Evolutionary conservation across 2,797 vertebrate genomes (phyloP).

Genomic region (Anguilla marmorata): DNA sequence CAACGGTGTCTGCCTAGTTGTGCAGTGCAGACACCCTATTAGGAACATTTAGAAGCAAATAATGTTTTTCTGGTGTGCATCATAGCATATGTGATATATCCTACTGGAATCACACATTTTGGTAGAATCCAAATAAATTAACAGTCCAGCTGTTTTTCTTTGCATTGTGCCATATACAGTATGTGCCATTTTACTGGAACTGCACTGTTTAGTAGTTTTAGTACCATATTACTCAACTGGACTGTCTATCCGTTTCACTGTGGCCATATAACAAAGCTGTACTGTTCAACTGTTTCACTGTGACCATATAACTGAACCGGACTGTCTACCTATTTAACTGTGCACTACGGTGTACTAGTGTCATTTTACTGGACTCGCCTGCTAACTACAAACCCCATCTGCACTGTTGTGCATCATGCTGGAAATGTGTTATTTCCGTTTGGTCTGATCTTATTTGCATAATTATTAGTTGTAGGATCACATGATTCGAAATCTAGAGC

Average conservation of each 20-base stretch:
- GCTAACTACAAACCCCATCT: neutral
- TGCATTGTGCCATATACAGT: neutral
- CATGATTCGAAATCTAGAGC: neutral
- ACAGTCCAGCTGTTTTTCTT: neutral
- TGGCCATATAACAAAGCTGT: neutral
- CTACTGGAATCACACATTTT: neutral
- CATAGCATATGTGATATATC: neutral
- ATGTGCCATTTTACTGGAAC: neutral
- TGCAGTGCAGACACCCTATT: neutral
- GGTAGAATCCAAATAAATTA: neutral
- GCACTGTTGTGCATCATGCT: slow-evolving; percentile 6
- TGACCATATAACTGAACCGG: no score
- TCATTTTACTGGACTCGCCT: neutral
- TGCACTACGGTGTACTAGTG: neutral
- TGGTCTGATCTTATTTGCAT: neutral
- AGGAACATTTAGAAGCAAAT: neutral
- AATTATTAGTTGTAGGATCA: neutral
- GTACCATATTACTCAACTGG: neutral
- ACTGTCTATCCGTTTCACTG: neutral
- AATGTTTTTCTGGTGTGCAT: neutral
- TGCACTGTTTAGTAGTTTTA: neutral
- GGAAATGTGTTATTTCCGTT: neutral
- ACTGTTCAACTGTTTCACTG: no score
- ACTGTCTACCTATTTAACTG: no score
- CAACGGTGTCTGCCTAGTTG: neutral